These are phyloP conservation scores for Scleropages formosus DNA, from an alignment of 2,797 vertebrate species.

Conservation along the genomic window DNA sequence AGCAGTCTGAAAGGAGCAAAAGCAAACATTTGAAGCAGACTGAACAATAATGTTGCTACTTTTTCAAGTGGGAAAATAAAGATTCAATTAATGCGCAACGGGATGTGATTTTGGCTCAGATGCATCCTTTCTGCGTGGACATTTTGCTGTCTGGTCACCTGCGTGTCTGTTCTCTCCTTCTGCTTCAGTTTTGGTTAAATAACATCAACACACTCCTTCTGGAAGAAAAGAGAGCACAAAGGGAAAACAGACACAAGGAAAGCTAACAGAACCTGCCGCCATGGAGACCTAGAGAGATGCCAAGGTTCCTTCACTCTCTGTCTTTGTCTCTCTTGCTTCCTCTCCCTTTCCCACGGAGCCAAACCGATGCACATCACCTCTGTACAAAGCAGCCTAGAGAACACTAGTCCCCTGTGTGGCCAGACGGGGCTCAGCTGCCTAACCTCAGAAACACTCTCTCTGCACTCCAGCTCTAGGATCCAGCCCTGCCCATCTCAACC, in stretches of 20 bases:
- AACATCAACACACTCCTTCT: neutral
- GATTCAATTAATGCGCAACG: neutral
- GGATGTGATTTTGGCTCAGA: no score
- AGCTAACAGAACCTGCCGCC: conserved; percentile 6
- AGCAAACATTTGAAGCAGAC: neutral
- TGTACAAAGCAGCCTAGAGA: conserved; percentile 35
- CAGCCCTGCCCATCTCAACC: neutral
- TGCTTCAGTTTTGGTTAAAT: neutral
- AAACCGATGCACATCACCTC: conserved; percentile 41
- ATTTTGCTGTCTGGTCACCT: no score
- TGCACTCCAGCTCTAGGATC: neutral
- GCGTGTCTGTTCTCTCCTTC: conserved; percentile 9
- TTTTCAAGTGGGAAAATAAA: neutral
- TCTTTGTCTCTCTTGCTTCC: conserved; percentile 16
- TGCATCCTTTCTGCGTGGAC: no score
- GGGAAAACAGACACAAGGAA: neutral
- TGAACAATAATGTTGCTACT: neutral
- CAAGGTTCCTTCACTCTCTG: conserved; percentile 29
- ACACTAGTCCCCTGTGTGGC: conserved; percentile 17
- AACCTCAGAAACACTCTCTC: neutral
- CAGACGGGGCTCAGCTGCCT: neutral
- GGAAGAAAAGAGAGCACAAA: conserved; percentile 20
- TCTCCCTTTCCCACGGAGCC: conserved; percentile 45
- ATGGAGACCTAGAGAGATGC: conserved; percentile 20
- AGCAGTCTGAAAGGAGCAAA: no score